phyloP scores from a whole-genome alignment of 2,888 invertebrate species.

The Allophyes oxyacanthae region DNA sequence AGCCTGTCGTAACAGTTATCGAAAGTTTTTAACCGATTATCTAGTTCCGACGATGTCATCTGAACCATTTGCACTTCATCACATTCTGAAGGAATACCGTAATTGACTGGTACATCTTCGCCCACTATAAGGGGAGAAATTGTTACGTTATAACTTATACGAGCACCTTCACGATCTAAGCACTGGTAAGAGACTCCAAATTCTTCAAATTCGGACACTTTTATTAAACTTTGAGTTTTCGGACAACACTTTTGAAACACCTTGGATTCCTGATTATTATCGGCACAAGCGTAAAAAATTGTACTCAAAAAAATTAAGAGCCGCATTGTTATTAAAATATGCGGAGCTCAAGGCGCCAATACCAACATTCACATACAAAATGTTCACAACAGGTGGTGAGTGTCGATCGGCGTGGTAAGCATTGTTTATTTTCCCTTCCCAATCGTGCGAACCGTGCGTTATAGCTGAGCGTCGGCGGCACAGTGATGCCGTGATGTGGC shows the following conservation, averaged over 20 bases:
- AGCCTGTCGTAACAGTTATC: conserved; percentile 76
- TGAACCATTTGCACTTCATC: conserved; percentile 62
- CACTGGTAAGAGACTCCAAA: conserved; percentile 69
- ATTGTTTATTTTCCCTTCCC: conserved; percentile 72
- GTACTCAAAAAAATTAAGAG: conserved; percentile 65
- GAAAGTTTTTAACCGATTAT: conserved; percentile 49
- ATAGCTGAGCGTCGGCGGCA: conserved; percentile 69
- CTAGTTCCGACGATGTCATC: conserved; percentile 55
- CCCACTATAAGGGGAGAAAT: conserved; percentile 70
- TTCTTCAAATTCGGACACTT: conserved; percentile 62
- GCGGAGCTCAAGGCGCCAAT: conserved; percentile 40
- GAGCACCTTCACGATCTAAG: conserved; percentile 63
- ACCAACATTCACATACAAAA: conserved; percentile 49
- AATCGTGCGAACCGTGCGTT: conserved; percentile 68
- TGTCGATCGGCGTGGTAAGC: conserved; percentile 72
- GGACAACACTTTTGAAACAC: conserved; percentile 82
- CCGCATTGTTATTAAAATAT: conserved; percentile 71
- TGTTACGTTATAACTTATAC: conserved; percentile 64
- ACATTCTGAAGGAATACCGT: conserved; percentile 74
- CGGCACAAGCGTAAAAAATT: conserved; percentile 59
- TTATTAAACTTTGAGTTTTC: conserved; percentile 71
- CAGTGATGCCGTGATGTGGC: conserved; percentile 66
- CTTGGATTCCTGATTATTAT: conserved; percentile 56
- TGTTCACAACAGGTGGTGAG: conserved; percentile 76
- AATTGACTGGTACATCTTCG: conserved; percentile 62